Evolutionary conservation across 1,140 invertebrate species (phyloP), one percentile per base, ranked within the genome.

Genomic region (Anastrepha obliqua): DNA sequence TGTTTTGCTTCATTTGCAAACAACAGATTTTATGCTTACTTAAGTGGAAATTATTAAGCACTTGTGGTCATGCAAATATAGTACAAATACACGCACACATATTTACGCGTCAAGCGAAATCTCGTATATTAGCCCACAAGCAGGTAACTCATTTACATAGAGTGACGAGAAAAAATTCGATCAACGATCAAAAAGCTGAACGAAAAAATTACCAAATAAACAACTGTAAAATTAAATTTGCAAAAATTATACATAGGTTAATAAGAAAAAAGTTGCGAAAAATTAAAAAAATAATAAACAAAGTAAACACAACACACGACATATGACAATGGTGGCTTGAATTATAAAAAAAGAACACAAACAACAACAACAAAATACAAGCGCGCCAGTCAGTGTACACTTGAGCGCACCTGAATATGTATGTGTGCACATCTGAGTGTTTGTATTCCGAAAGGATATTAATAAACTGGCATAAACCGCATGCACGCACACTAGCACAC

Each of bases 381-480:
- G 89, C 88, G 91, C 90, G 91, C 89, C 90, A 6, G 11, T 8
- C 90, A 91, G 91, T 90, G 90, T 92, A 89, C 91, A 92, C 91
- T 92, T 91, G 91, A 92, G 90, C 92, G 91, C 92, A 92, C 91
- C 91, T 91, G 89, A 90, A 92, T 92, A 90, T n/a, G 15, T 62
- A 62, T 62, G 60, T 62, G 15, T 5, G 60, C 0, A 62, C 15
- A 62, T 13, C 6, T 55, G 60, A 13, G 9, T 62, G 4, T 62
- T 62, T 62, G 60, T n/a, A 17, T 15, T 62, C 91, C 90, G 90
- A 92, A 92, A 91, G 91, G 91, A 92, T 92, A 92, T 91, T 92
- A 92, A 92, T 92, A 92, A 92, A 92, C 91, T 91, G 90, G 89
- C 91, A 89, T 89, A 90, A 91, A 88, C 87, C 90, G 89, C 89